phyloP scores from a whole-genome alignment of 2,797 vertebrate genomes.

The Lepus townsendii region DNA sequence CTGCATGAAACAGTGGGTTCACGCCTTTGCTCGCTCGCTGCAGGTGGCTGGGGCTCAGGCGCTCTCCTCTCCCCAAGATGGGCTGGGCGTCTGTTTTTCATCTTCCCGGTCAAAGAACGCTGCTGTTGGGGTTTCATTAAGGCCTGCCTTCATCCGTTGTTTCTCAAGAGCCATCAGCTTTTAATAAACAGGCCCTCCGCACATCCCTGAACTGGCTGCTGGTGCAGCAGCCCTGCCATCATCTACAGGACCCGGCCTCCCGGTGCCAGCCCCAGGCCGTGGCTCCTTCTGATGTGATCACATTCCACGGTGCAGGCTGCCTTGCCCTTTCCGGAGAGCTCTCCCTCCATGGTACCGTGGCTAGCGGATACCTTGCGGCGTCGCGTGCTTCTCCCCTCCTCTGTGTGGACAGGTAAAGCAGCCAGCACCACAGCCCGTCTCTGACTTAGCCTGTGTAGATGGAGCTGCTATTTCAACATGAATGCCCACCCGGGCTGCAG shows the following conservation, averaged over 20 bases:
- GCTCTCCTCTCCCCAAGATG: background rate
- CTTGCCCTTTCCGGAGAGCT: conserved; percentile 66
- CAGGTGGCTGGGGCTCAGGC: background rate
- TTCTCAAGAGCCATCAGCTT: background rate
- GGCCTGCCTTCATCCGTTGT: conserved; percentile 56
- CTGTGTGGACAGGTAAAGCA: background rate
- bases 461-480: background rate
- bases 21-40: background rate
- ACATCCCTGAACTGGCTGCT: background rate
- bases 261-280: conserved; percentile 54
- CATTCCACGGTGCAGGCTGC: conserved; percentile 15
- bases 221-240: background rate
- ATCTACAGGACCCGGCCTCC: conserved; percentile 43
- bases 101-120: conserved; percentile 59
- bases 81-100: conserved; percentile 33
- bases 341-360: background rate
- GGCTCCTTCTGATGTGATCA: conserved; percentile 26
- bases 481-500: background rate
- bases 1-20: too few relatives aligned
- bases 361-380: background rate
- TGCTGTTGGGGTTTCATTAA: conserved; percentile 71
- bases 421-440: background rate
- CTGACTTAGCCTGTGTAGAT: background rate
- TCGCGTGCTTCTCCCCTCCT: background rate
- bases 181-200: background rate